Percentiles rank a stretch among this genome's conserved stretches.
Evolutionary conservation across 2,797 vertebrate genomes (phyloP).

Genomic region (Halcyon leucocephala): DNA sequence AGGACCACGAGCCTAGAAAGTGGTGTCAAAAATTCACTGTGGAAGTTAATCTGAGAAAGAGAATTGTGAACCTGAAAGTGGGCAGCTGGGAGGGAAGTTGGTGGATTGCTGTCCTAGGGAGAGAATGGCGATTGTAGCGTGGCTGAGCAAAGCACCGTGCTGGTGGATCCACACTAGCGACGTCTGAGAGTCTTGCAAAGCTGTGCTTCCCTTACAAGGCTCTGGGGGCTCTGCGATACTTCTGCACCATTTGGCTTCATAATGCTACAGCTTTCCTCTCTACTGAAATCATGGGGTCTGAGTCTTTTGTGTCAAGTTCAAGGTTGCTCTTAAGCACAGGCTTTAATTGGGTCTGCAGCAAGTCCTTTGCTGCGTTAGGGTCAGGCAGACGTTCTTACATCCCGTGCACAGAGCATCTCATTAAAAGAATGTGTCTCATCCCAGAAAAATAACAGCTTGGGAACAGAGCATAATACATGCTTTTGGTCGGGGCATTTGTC

Average conservation of each 20-base stretch:
- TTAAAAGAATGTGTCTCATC: not conserved
- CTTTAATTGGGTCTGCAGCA: not conserved
- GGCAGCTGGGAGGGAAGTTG: not conserved
- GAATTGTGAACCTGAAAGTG: not conserved
- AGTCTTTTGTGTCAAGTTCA: not conserved
- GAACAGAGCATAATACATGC: not conserved
- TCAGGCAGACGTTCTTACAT: not conserved
- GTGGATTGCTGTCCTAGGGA: not conserved
- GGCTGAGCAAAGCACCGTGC: not conserved
- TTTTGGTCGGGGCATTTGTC: not conserved
- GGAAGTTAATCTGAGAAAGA: not conserved
- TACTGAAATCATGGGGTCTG: not conserved
- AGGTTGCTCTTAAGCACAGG: not conserved
- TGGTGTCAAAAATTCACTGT: not conserved
- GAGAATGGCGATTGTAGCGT: not conserved
- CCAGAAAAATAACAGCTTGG: not conserved
- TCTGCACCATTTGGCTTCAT: not conserved
- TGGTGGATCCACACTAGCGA: not conserved
- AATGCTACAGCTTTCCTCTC: not conserved
- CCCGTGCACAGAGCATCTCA: not conserved
- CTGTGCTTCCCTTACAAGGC: rapidly evolving
- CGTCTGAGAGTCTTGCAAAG: not conserved
- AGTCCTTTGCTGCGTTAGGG: not conserved
- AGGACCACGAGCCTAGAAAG: not conserved
- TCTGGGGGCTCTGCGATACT: not conserved